phyloP scores from a whole-genome alignment of 2,888 invertebrate genomes.

The Tetheella fluctuosa region DNA sequence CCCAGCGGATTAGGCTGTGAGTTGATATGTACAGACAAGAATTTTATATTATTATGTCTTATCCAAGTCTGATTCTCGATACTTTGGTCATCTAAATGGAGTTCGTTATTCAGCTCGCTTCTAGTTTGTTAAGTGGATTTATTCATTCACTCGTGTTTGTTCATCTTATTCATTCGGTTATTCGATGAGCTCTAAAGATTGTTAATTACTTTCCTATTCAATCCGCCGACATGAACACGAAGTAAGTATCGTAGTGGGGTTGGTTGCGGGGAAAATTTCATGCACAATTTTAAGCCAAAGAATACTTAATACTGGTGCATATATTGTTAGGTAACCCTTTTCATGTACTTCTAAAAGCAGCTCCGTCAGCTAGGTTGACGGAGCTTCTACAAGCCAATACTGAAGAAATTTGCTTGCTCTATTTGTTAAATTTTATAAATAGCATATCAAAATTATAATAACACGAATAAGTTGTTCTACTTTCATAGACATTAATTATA shows the following conservation, averaged over 20 bases:
- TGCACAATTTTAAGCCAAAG: background rate
- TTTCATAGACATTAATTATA: background rate
- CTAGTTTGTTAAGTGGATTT: background rate
- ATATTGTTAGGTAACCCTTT: no score
- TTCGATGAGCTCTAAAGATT: background rate
- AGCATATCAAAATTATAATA: background rate
- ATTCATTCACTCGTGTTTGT: background rate
- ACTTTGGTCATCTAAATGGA: background rate
- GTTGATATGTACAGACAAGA: no score
- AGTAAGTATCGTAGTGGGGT: background rate
- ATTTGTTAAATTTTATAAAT: no score
- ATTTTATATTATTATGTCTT: no score
- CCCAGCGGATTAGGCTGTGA: no score
- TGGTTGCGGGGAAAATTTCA: background rate
- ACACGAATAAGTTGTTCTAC: background rate
- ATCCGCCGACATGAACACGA: background rate
- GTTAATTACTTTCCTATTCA: background rate
- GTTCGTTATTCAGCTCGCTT: background rate
- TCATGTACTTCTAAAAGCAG: no score
- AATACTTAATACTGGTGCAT: no score
- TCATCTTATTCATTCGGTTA: background rate
- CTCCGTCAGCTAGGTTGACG: no score
- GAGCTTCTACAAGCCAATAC: no score
- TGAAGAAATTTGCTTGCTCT: no score
- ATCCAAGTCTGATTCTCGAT: no score